A percentile compares a stretch with the other conserved stretches of the same genome.
Evolutionary conservation across 2,113 vertebrate species (phyloP).

Genomic region (Regulus satrapa): DNA sequence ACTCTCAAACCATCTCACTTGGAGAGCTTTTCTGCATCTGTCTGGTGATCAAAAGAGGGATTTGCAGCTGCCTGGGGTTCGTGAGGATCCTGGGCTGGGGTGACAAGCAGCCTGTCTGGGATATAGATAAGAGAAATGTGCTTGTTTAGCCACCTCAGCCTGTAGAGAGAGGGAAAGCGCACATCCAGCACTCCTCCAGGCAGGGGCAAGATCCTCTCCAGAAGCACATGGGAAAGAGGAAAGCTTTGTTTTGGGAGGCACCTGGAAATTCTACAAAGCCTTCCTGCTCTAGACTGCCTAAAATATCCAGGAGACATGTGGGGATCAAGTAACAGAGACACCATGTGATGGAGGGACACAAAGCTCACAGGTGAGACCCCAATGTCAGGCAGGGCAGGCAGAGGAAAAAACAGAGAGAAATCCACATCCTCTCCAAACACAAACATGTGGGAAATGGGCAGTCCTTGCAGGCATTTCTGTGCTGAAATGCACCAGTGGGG

Average conservation of each 20-base stretch:
- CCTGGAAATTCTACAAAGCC: not conserved
- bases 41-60: not conserved
- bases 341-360: not conserved
- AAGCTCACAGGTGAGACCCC: not conserved
- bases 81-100: not conserved
- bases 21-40: not conserved
- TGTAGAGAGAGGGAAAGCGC: not conserved
- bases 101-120: not conserved
- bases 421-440: not conserved
- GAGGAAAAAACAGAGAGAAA: not conserved
- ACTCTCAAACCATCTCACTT: fast-evolving
- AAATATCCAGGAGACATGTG: fast-evolving
- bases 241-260: not conserved
- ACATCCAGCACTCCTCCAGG: not conserved
- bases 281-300: not conserved
- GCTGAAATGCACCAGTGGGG: not conserved
- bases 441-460: fast-evolving
- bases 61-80: not conserved
- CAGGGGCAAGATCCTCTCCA: not conserved
- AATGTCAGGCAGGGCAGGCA: not conserved
- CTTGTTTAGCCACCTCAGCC: not conserved
- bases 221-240: not conserved
- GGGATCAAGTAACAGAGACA: not conserved
- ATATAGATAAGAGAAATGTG: not conserved
- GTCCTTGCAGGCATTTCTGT: not conserved